Conservation (phyloP, 1,140 invertebrate genomes). For the Drosophila subobscura region DNA sequence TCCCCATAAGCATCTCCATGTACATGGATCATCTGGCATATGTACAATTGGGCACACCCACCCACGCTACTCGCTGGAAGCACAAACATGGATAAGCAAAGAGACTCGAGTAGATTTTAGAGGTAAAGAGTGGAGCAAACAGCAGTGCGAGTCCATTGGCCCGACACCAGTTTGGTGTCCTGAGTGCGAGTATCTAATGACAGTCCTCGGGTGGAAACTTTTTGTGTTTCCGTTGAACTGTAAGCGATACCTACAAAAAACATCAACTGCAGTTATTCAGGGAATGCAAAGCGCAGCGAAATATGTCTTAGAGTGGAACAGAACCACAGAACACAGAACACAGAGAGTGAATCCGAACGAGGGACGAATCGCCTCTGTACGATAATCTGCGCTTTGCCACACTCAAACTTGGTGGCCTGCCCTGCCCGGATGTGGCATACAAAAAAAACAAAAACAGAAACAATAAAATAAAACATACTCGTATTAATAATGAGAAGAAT, state of each 20-base stretch:
- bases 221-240: constrained; percentile 56
- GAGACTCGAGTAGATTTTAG: background rate
- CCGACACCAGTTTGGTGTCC: constrained; percentile 50
- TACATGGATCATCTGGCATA: constrained; percentile 5
- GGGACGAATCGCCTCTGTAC: constrained; percentile 5
- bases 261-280: constrained; percentile 23
- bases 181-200: constrained; percentile 58
- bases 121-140: constrained; percentile 3
- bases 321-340: constrained; percentile 1
- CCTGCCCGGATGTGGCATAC: constrained; percentile 72
- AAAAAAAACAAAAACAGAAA: constrained; percentile 48
- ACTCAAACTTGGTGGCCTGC: constrained; percentile 56
- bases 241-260: constrained; percentile 46
- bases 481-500: constrained; percentile 36
- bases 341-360: constrained; percentile 2
- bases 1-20: constrained; percentile 7
- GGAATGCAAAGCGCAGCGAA: constrained; percentile 61
- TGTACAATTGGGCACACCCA: constrained; percentile 67
- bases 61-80: constrained; percentile 58
- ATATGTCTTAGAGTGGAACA: constrained; percentile 16
- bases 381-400: constrained; percentile 58
- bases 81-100: background rate
- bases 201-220: constrained; percentile 36
- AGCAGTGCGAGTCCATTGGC: constrained; percentile 61
- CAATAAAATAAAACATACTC: constrained; percentile 10